Base-by-base conservation (phyloP, 53 echinoderm and acorn worm genomes). In the Temnopleurus reevesii region DNA sequence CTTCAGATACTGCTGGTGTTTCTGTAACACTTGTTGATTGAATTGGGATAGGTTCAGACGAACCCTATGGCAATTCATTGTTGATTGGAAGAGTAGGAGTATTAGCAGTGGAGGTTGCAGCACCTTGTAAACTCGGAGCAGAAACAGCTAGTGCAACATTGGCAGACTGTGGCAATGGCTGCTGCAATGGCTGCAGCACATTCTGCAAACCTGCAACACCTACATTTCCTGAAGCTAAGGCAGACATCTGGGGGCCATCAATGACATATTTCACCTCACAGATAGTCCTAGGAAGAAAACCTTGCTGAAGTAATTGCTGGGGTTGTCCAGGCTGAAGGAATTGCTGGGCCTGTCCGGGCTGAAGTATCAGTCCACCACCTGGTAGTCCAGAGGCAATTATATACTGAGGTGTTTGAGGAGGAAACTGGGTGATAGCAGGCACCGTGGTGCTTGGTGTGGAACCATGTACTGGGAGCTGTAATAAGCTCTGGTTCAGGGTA, bases 221-320 rank as follows among this genome's bases (percentile, higher is more conserved):
- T 71, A 4, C 21, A 8, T 12, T 71, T 83, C 83, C 83, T 21
- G 57, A 33, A n/a, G 55, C 35, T 7, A 55, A 34, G 38, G 85
- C 25, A 10, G 85, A 59, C 59, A 59, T 29, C 60, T 85, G 85
- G 26, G 85, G 85, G 58, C 59, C 25, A 36, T 60, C 60, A 21
- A 85, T 45, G 4, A 60, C 44, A 28, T 59, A 85, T 17, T 85
- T 85, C 4, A 85, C 85, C 46, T 85, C 58, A 49, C 85, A 85
- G 61, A 85, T 61, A 44, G 43, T 59, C 27, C 60, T 46, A 0
- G 41, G 60, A 45, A 60, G 85, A 15, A 60, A 25, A 26, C 85
- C 85, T 15, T 24, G 59, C 2, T 5, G 26, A 24, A 60, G 46
- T 41, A 85, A 8, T 24, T 45, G 60, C 46, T 85, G n/a, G n/a